Conservation (phyloP, 1,140 invertebrate species). For the Asbolus verrucosus region DNA sequence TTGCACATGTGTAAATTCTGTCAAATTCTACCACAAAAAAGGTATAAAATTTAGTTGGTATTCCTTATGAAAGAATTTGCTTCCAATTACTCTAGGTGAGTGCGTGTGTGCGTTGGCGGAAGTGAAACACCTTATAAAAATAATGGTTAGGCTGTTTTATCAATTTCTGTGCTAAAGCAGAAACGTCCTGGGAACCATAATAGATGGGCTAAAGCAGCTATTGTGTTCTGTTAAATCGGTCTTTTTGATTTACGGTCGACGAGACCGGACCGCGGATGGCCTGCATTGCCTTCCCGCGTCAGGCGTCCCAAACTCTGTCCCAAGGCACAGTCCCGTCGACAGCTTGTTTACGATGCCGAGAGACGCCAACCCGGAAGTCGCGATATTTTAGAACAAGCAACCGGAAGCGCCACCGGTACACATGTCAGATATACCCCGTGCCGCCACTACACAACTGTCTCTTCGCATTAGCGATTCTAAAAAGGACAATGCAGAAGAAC, state of each 20-base stretch:
- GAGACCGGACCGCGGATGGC: conserved; percentile 48
- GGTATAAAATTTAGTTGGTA: too few species aligned
- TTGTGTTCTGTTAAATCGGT: conserved; percentile 54
- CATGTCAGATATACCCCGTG: conserved; percentile 33
- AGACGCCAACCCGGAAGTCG: conserved; percentile 53
- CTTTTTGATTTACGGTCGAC: conserved; percentile 54
- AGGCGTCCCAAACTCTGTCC: conserved; percentile 41
- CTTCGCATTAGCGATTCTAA: neutral
- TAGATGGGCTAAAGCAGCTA: conserved; percentile 53
- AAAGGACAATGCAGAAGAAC: conserved; percentile 30
- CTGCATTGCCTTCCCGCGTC: conserved; percentile 34
- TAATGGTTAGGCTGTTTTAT: conserved; percentile 47
- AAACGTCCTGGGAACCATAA: conserved; percentile 52
- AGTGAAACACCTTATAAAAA: conserved; percentile 46
- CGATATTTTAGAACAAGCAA: conserved; percentile 53
- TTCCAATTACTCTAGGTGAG: too few species aligned
- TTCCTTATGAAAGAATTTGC: too few species aligned
- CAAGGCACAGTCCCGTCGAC: conserved; percentile 51
- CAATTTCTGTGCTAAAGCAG: conserved; percentile 46
- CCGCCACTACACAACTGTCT: conserved; percentile 6
- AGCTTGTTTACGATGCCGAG: conserved; percentile 54
- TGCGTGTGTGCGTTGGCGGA: conserved; percentile 8
- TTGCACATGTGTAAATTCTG: too few species aligned
- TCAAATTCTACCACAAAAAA: too few species aligned
- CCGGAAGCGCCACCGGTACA: conserved; percentile 51